Percentiles rank a stretch among this genome's conserved stretches.
Evolutionary conservation across 2,888 invertebrate genomes (phyloP).

Genomic region (Helleia helle): DNA sequence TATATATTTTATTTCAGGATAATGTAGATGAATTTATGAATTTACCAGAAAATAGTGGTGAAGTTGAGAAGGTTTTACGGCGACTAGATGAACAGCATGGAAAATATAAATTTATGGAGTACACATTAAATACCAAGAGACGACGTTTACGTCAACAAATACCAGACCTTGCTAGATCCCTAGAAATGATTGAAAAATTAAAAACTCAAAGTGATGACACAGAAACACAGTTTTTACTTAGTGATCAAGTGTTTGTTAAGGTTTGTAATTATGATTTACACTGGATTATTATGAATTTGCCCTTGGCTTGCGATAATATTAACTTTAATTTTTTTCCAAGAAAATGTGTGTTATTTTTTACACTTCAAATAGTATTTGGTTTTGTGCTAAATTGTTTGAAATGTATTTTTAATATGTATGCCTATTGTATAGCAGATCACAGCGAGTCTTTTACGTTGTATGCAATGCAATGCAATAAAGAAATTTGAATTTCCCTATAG

Average conservation of each 20-base stretch:
- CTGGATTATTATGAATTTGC: too few relatives aligned
- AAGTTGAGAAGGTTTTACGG: slow-evolving; percentile 89
- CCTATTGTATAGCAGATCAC: too few relatives aligned
- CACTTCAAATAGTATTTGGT: too few relatives aligned
- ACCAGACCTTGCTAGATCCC: slow-evolving; percentile 92
- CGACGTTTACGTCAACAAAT: slow-evolving; percentile 91
- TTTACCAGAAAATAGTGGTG: slow-evolving; percentile 84
- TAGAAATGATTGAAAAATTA: slow-evolving; percentile 93
- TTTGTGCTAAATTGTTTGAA: too few relatives aligned
- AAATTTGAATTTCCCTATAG: too few relatives aligned
- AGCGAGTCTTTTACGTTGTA: too few relatives aligned
- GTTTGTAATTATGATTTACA: slow-evolving; percentile 28
- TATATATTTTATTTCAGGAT: slow-evolving; percentile 66
- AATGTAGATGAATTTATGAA: slow-evolving; percentile 97
- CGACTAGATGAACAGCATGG: slow-evolving; percentile 93
- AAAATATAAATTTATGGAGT: slow-evolving; percentile 98
- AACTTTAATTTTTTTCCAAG: too few relatives aligned
- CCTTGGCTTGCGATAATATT: too few relatives aligned
- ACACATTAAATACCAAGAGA: slow-evolving; percentile 89
- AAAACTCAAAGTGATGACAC: slow-evolving; percentile 85
- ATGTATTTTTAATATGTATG: too few relatives aligned
- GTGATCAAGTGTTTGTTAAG: slow-evolving; percentile 90
- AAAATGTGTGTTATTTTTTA: too few relatives aligned
- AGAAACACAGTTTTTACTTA: slow-evolving; percentile 92
- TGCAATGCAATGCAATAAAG: too few relatives aligned